These are phyloP conservation scores for Eudorcas thomsonii DNA, from an alignment of 2,113 vertebrate species.

Conservation along the genomic window DNA sequence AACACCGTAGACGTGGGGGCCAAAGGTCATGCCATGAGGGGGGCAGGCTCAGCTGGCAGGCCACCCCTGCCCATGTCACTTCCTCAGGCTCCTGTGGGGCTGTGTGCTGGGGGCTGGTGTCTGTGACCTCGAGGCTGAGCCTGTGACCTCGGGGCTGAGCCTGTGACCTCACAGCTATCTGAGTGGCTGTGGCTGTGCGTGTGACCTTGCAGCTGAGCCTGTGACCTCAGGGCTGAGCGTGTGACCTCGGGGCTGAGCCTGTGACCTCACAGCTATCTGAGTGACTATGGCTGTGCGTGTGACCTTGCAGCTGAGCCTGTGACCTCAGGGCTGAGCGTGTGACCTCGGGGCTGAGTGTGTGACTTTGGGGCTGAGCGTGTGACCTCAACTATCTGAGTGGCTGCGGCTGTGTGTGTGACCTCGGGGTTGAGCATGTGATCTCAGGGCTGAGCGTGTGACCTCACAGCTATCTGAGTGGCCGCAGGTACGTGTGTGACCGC, in stretches of 20 bases:
- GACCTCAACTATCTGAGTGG: background rate
- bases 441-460: background rate
- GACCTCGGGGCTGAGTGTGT: too few relatives aligned
- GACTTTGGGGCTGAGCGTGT: accelerated
- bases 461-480: background rate
- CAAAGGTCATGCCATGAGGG: background rate
- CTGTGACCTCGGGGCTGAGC: background rate
- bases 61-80: background rate
- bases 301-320: too few relatives aligned
- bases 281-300: too few relatives aligned
- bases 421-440: accelerated
- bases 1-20: background rate
- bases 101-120: background rate
- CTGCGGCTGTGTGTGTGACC: background rate
- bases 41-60: too few relatives aligned
- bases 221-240: too few relatives aligned
- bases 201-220: too few relatives aligned
- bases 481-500: background rate
- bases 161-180: too few relatives aligned
- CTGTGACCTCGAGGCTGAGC: too few relatives aligned
- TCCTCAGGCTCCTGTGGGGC: background rate
- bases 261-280: too few relatives aligned
- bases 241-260: too few relatives aligned
- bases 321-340: accelerated
- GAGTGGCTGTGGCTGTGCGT: too few relatives aligned